Percentiles rank a stretch among this genome's conserved stretches.
phyloP scores from a whole-genome alignment of 2,888 invertebrate species.

The Ectemnius cavifrons region DNA sequence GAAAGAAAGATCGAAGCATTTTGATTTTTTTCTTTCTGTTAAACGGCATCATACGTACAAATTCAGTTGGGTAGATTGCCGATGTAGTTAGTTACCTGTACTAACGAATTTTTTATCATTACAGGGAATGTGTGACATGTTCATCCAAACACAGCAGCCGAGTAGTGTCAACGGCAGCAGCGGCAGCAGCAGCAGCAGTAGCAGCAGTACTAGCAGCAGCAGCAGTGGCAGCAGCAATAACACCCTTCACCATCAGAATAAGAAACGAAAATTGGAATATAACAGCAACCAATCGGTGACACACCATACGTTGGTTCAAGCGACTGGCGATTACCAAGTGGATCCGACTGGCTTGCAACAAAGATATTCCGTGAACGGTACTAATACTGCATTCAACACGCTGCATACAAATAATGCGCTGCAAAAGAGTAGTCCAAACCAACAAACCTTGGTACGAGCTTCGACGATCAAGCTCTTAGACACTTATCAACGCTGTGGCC shows the following conservation, averaged over 20 bases:
- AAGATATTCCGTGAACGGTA: conserved; percentile 74
- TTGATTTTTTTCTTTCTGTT: too few species aligned
- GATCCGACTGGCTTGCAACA: conserved; percentile 76
- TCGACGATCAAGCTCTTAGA: conserved; percentile 85
- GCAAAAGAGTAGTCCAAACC: conserved; percentile 77
- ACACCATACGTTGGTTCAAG: conserved; percentile 75
- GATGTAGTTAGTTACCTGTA: too few species aligned
- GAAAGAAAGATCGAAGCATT: too few species aligned
- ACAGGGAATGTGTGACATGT: conserved; percentile 93
- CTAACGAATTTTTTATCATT: conserved; percentile 56
- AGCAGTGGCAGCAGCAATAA: conserved; percentile 74
- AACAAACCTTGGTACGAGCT: conserved; percentile 82
- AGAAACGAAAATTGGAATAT: conserved; percentile 79
- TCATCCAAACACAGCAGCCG: conserved; percentile 85
- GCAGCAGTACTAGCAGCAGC: conserved; percentile 75
- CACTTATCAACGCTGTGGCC: conserved; percentile 84
- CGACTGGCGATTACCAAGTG: conserved; percentile 77
- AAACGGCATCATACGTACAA: too few species aligned
- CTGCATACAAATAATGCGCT: conserved; percentile 77
- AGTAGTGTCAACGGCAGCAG: conserved; percentile 80
- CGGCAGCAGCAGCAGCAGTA: conserved; percentile 75
- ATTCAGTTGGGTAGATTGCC: too few species aligned
- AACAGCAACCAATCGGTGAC: conserved; percentile 76
- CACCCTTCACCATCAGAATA: conserved; percentile 76
- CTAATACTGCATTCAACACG: conserved; percentile 73